Conservation (phyloP, 2,797 vertebrate genomes). For the Silurus lanzhouensis region DNA sequence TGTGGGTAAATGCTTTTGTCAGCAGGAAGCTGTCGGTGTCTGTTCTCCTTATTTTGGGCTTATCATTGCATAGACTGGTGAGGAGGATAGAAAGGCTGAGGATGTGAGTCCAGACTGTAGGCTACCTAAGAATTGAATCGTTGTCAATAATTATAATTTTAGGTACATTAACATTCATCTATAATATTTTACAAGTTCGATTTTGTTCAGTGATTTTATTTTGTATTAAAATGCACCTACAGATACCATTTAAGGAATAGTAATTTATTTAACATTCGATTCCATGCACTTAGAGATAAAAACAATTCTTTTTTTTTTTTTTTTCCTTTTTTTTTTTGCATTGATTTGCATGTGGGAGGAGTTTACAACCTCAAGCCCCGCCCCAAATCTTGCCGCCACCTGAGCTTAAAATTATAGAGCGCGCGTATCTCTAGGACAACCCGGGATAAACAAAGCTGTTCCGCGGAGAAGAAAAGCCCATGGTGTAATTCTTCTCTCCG, state of each 20-base stretch:
- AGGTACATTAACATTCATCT: not conserved
- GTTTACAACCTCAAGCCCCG: not conserved
- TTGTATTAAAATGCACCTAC: too few relatives aligned
- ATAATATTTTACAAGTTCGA: too few relatives aligned
- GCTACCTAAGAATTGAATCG: not conserved
- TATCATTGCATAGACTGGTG: not conserved
- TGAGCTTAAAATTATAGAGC: not conserved
- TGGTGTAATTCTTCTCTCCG: not conserved
- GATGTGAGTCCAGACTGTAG: not conserved
- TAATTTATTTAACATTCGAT: too few relatives aligned
- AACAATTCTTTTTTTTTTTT: not conserved
- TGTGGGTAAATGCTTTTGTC: too few relatives aligned
- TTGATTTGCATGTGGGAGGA: not conserved
- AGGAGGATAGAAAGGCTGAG: not conserved
- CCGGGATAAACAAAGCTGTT: not conserved
- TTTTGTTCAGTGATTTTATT: too few relatives aligned
- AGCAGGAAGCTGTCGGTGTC: not conserved
- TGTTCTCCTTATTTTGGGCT: not conserved
- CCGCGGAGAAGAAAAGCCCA: not conserved
- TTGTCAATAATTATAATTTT: not conserved
- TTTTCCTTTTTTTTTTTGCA: not conserved
- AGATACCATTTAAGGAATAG: too few relatives aligned
- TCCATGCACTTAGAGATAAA: not conserved
- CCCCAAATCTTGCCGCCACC: slow-evolving; percentile 7
- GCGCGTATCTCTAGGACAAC: slow-evolving; percentile 19